Base-by-base conservation (phyloP, 2,888 invertebrate species). In the Drosophila birchii region DNA sequence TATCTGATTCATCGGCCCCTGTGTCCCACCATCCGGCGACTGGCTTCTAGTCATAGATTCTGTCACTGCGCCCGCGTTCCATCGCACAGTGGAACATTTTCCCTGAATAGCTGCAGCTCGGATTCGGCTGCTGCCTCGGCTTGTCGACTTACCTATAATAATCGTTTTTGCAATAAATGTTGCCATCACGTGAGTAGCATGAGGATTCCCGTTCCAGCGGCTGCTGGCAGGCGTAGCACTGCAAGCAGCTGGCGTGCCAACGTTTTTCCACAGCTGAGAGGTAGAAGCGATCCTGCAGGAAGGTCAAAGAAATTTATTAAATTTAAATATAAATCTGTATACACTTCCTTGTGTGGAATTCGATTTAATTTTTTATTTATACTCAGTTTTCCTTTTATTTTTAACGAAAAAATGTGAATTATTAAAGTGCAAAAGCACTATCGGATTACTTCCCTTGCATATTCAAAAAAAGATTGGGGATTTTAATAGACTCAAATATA, bases 161-260 rank as follows among this genome's bases (percentile, higher is more conserved):
- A 93, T 98, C 98, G 92, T 97, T 97, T 94, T 98, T 98, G 95
- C 98, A 98, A 93, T 97, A 98, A 90, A 98, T 98, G 92, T 96
- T 96, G 88, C 97, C 97, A 92, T 98, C 97, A 81, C 97, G 94
- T 78, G 97, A 96, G 93, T 98, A 98, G 93, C 98, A 98, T 81
- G 98, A 96, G 91, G 96, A 95, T 92, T 98, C 97, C 2, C 97
- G 95, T 92, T 98, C 98, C 81, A 98, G 94, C 6, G 96, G 96
- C 93, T 96, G 95, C 90, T 96, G 95, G 93, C 98, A 98, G 92
- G 97, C 96, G 91, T 96, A 96, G 93, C 98, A 98, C 91, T 97
- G 95, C 39, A 98, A 94, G 91, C 98, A 98, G 68, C 96, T 95
- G 53, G 96, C 96, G 92, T 98, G 98, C 98, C 98, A 98, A 92